Evolutionary conservation across 1,140 invertebrate genomes (phyloP), one percentile per base, ranked within the genome.

Genomic region (Halictus rubicundus): DNA sequence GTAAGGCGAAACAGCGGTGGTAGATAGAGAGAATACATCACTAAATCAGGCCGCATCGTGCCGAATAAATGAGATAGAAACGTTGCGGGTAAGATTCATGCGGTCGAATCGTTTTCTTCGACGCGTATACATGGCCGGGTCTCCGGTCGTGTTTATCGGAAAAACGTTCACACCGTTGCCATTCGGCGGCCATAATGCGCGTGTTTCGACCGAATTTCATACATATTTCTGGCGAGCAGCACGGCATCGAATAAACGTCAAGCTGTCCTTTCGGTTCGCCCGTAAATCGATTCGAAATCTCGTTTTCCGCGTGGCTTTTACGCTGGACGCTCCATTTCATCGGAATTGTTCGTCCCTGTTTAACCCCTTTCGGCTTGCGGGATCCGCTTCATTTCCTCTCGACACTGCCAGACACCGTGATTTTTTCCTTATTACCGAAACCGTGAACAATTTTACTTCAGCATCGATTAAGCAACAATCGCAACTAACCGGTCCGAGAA

Each of bases 11-110:
- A 5, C 32, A 32, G 32, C 5, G 32, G 32, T 5, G 32, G 32
- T 32, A 32, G 32, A 5, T 32, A 32, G 3, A 32, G 32, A 32
- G 32, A 32, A 32, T 37, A 57, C 69, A 61, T 60, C 68, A 42
- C 68, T 85, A 76, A 86, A 86, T 85, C 73, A 78, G 59, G 19
- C 66, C 25, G 68, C 80, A 60, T 54, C 59, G 80, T 75, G 64
- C 49, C 83, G 76, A 82, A 71, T 80, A 86, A 85, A 86, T 85
- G 83, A 72, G 69, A 82, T 60, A 82, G 83, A 85, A 85, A 75
- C 83, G 68, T 75, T 78, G 69, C 66, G 73, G 57, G 78, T 54
- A 78, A 84, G 83, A 85, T 86, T 85, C 84, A 54, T 52, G 75
- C 61, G 69, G 46, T 10, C 27, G 75, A 84, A 85, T 86, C 84